Evolutionary conservation across 2,888 invertebrate species (phyloP).

Genomic region (Drosophila histrio): DNA sequence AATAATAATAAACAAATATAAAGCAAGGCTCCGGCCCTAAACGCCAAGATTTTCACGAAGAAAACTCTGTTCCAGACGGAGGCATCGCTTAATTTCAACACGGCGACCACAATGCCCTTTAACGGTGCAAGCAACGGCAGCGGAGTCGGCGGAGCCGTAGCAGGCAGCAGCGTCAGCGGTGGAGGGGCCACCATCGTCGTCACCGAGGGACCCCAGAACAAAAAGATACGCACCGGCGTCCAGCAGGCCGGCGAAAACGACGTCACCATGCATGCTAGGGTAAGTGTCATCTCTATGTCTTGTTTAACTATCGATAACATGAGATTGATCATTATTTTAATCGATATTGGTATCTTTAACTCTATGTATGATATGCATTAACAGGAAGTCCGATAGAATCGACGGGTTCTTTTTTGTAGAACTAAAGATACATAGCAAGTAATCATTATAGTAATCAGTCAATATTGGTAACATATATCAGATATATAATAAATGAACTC

Average conservation of each 20-base stretch:
- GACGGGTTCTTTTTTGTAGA: too few species aligned
- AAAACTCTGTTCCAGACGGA: slow-evolving; percentile 71
- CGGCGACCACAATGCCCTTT: slow-evolving; percentile 82
- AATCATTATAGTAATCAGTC: too few species aligned
- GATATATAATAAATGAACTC: too few species aligned
- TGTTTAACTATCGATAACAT: background rate
- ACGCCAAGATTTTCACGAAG: slow-evolving; percentile 35
- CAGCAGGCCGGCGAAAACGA: slow-evolving; percentile 83
- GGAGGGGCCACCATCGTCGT: slow-evolving; percentile 81
- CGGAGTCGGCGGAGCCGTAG: slow-evolving; percentile 68
- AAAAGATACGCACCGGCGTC: slow-evolving; percentile 84
- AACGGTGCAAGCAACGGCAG: slow-evolving; percentile 83
- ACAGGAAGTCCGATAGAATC: too few species aligned
- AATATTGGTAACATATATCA: too few species aligned
- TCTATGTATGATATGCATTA: too few species aligned
- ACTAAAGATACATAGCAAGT: too few species aligned
- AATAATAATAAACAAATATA: background rate
- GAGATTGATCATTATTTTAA: background rate
- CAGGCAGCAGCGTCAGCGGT: slow-evolving; percentile 78
- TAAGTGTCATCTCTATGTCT: slow-evolving; percentile 60
- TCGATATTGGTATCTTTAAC: too few species aligned
- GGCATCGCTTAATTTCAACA: slow-evolving; percentile 75
- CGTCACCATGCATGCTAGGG: slow-evolving; percentile 82
- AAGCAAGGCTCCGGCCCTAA: slow-evolving; percentile 11
- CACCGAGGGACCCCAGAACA: slow-evolving; percentile 84